Evolutionary conservation across 2,797 vertebrate genomes (phyloP).

Genomic region (Myiotriccus ornatus): DNA sequence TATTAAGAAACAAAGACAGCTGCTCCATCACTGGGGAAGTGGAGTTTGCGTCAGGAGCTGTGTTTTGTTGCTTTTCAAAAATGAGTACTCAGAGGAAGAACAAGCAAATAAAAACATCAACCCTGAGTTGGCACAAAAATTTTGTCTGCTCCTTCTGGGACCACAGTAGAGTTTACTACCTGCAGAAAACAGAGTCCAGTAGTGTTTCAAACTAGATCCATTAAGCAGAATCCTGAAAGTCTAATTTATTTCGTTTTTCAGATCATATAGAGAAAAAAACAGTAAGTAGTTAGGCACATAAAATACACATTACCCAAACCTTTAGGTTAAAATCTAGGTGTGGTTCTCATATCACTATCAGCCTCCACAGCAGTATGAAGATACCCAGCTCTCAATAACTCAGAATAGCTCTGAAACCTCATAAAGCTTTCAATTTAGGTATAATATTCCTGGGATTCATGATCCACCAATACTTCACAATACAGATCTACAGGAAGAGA

Average conservation of each 20-base stretch:
- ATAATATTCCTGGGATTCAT: background rate
- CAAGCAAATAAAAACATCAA: background rate
- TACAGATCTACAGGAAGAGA: background rate
- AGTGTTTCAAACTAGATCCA: background rate
- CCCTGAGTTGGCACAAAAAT: background rate
- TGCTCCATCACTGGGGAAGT: background rate
- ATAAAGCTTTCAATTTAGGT: background rate
- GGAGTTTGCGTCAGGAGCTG: background rate
- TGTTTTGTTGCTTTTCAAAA: background rate
- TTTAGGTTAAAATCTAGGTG: background rate
- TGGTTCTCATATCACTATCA: background rate
- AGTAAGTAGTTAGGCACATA: background rate
- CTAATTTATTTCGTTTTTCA: background rate
- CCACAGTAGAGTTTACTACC: background rate
- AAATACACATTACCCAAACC: background rate
- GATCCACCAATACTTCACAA: background rate
- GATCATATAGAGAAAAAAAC: background rate
- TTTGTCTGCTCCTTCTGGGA: background rate
- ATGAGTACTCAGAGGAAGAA: background rate
- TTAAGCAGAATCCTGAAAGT: background rate
- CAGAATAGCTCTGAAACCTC: background rate
- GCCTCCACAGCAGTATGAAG: background rate
- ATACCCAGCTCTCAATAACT: background rate
- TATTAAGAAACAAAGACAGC: conserved; percentile 3
- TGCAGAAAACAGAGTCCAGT: background rate